Conservation (phyloP, 2,113 vertebrate genomes). For the Megaleporinus macrocephalus region DNA sequence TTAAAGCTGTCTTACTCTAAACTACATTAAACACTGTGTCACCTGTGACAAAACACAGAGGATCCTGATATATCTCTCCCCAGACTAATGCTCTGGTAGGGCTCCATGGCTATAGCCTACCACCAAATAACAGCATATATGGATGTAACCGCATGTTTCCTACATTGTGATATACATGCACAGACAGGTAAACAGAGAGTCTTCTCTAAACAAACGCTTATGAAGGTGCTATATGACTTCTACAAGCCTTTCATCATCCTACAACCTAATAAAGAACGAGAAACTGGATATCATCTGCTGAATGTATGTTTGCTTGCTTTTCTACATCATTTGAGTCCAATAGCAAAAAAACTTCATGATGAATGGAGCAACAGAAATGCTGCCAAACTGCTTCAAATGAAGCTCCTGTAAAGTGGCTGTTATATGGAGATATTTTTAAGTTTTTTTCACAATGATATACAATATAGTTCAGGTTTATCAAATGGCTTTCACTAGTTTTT, state of each 20-base stretch:
- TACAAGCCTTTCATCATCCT: neutral
- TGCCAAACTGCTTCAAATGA: too few species aligned
- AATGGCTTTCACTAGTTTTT: neutral
- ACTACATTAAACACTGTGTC: slow-evolving; percentile 43
- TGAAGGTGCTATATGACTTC: neutral
- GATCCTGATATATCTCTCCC: slow-evolving; percentile 2
- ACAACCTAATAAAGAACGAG: neutral
- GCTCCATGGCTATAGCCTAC: neutral
- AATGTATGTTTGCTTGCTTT: neutral
- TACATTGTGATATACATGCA: slow-evolving; percentile 16
- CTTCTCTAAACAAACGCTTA: slow-evolving; percentile 22
- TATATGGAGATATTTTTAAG: too few species aligned
- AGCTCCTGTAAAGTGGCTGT: too few species aligned
- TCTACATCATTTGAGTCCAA: too few species aligned
- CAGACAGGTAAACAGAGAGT: neutral
- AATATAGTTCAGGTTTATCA: neutral
- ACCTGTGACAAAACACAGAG: slow-evolving; percentile 40
- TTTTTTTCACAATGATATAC: neutral
- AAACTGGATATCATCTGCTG: neutral
- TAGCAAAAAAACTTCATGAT: too few species aligned
- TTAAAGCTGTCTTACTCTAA: slow-evolving; percentile 15
- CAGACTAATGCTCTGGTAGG: neutral
- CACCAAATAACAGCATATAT: neutral
- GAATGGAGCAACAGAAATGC: too few species aligned
- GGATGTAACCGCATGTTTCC: neutral